Percentiles rank a stretch among this genome's conserved stretches.
Evolutionary conservation across 2,113 vertebrate species (phyloP).

Genomic region (Leptobrachium leishanense): DNA sequence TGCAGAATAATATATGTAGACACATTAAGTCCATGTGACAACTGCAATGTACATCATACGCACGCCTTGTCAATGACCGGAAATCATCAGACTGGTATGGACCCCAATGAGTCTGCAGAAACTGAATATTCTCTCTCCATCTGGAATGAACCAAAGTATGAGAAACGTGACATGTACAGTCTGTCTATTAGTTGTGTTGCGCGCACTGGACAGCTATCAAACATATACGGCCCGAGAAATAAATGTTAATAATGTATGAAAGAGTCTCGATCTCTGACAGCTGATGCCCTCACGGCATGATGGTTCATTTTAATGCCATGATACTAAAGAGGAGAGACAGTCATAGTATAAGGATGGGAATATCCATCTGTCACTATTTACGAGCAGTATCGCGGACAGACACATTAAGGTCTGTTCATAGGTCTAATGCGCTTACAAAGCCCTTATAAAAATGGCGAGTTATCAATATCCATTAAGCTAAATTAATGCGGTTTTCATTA

Average conservation of each 20-base stretch:
- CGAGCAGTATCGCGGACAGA: too few relatives aligned
- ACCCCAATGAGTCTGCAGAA: background rate
- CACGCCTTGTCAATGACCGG: background rate
- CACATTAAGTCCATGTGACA: background rate
- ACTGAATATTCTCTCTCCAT: background rate
- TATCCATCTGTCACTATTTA: too few relatives aligned
- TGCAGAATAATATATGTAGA: too few relatives aligned
- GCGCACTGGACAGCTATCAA: background rate
- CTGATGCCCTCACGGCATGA: background rate
- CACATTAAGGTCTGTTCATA: too few relatives aligned
- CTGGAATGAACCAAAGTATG: background rate
- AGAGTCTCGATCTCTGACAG: background rate
- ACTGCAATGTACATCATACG: background rate
- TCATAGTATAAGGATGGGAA: too few relatives aligned
- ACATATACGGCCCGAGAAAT: background rate
- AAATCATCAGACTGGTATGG: background rate
- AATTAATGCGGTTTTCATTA: too few relatives aligned
- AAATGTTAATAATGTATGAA: slow-evolving; percentile 6
- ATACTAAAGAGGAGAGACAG: too few relatives aligned
- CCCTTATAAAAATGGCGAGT: too few relatives aligned
- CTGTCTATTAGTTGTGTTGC: background rate
- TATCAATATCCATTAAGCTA: too few relatives aligned
- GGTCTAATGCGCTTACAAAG: too few relatives aligned
- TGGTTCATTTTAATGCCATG: background rate
- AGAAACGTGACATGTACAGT: background rate